Evolutionary conservation across 92 coral and sea anemone species (phyloP).

Genomic region (Micromussa lordhowensis): DNA sequence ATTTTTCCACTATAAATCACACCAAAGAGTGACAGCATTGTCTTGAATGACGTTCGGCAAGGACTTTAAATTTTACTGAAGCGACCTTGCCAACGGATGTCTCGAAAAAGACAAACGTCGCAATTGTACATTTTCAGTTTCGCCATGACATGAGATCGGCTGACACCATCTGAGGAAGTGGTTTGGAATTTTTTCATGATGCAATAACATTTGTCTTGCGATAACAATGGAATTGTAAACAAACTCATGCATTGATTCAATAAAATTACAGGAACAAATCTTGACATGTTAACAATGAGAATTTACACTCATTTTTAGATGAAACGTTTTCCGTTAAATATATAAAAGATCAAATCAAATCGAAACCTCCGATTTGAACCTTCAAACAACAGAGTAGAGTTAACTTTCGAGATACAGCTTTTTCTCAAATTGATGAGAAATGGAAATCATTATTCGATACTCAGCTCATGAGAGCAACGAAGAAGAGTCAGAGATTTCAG

Average conservation of each 20-base stretch:
- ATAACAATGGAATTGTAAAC: constrained; percentile 1
- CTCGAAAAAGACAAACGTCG: neutral
- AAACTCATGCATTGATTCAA: neutral
- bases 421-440: neutral
- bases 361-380: neutral
- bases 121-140: neutral
- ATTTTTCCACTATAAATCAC: neutral
- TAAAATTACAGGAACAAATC: neutral
- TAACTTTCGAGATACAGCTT: neutral
- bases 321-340: neutral
- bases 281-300: neutral
- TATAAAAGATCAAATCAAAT: no score
- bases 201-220: neutral
- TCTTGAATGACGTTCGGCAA: neutral
- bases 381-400: neutral
- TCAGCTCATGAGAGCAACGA: neutral
- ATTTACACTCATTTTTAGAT: neutral
- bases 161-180: neutral
- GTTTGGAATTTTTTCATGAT: neutral
- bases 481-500: neutral
- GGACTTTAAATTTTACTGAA: neutral
- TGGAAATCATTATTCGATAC: neutral
- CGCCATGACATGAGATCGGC: neutral
- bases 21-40: neutral
- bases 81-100: neutral